Percentiles rank a stretch among this genome's conserved stretches.
Evolutionary conservation across 2,888 invertebrate species (phyloP).

Genomic region (Aradus depressus): DNA sequence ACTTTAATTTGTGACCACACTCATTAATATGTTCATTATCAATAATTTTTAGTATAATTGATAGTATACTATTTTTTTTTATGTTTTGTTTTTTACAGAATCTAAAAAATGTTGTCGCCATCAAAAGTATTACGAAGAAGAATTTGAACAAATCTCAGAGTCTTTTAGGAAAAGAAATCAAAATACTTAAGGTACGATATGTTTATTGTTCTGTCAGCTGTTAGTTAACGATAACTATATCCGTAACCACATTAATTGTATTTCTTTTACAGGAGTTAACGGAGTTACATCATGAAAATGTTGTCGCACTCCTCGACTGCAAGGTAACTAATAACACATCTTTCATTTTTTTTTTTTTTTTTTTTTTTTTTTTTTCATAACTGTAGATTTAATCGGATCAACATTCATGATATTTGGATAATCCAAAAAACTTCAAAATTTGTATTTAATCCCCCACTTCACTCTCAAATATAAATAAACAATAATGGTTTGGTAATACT

Average conservation of each 20-base stretch:
- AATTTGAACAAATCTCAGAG: slow-evolving; percentile 95
- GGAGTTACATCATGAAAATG: slow-evolving; percentile 94
- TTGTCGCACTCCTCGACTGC: slow-evolving; percentile 93
- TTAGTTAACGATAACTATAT: neutral
- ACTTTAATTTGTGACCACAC: no score
- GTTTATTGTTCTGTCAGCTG: neutral
- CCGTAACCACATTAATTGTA: neutral
- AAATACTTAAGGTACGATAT: slow-evolving; percentile 73
- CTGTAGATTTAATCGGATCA: no score
- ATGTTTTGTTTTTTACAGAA: slow-evolving; percentile 51
- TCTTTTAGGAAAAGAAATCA: slow-evolving; percentile 95
- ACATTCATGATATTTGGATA: no score
- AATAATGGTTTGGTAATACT: no score
- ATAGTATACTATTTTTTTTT: slow-evolving; percentile 5
- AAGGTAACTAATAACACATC: slow-evolving; percentile 46
- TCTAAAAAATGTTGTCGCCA: slow-evolving; percentile 78
- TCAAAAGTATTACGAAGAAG: slow-evolving; percentile 97
- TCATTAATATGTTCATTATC: no score
- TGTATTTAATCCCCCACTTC: no score
- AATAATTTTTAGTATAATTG: no score
- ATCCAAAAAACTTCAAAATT: no score
- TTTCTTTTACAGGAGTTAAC: slow-evolving; percentile 68
- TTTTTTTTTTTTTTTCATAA: no score
- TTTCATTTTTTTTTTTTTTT: no score
- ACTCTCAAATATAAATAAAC: no score